A percentile compares a stretch with the other conserved stretches of the same genome.
These are phyloP conservation scores for Heliconius congener DNA, from an alignment of 1,140 invertebrate species.

Conservation along the genomic window DNA sequence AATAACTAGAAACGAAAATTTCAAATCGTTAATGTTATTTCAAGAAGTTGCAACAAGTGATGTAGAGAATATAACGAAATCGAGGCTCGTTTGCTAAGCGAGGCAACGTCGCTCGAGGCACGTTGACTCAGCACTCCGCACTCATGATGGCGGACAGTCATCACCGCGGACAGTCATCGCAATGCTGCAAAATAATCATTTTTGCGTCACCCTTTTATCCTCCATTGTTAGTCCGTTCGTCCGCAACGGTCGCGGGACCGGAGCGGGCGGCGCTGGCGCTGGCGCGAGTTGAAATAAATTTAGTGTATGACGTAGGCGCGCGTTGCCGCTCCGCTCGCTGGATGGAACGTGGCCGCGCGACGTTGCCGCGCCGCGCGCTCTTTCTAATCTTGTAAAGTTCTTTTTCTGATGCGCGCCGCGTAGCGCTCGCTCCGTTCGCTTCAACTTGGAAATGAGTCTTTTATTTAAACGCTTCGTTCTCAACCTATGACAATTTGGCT, in stretches of 20 bases:
- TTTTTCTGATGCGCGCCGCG: slow-evolving; percentile 80
- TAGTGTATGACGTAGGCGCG: slow-evolving; percentile 78
- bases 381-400: slow-evolving; percentile 82
- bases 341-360: slow-evolving; percentile 76
- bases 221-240: slow-evolving; percentile 50
- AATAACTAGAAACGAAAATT: neutral
- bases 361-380: slow-evolving; percentile 77
- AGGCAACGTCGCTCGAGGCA: slow-evolving; percentile 31
- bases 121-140: slow-evolving; percentile 67
- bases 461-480: slow-evolving; percentile 62
- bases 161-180: slow-evolving; percentile 70
- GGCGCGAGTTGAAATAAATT: slow-evolving; percentile 81
- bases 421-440: slow-evolving; percentile 75
- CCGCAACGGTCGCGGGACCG: neutral
- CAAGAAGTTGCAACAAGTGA: slow-evolving; percentile 35
- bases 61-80: slow-evolving; percentile 49
- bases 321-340: slow-evolving; percentile 72
- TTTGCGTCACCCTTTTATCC: slow-evolving; percentile 76
- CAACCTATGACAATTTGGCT: neutral
- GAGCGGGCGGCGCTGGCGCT: slow-evolving; percentile 56
- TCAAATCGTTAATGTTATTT: slow-evolving; percentile 28
- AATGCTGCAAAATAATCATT: slow-evolving; percentile 76
- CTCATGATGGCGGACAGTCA: slow-evolving; percentile 57
- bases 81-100: slow-evolving; percentile 41
- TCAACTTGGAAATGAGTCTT: slow-evolving; percentile 75